These are phyloP conservation scores for Magallana gigas DNA, from an alignment of 1,140 invertebrate genomes.

Conservation along the genomic window DNA sequence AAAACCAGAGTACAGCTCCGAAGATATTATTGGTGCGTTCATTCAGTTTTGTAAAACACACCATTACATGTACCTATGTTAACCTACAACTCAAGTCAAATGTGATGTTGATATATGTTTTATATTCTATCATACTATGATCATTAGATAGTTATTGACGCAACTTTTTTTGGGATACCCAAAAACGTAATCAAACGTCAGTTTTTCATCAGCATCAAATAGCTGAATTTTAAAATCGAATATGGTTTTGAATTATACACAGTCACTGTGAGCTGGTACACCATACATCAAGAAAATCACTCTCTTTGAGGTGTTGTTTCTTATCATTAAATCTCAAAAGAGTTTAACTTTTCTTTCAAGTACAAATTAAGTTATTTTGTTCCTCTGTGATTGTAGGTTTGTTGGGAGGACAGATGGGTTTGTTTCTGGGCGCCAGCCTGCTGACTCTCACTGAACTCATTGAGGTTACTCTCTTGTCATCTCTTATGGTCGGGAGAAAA, in stretches of 20 bases:
- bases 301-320: no score
- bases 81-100: no score
- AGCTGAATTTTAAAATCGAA: no score
- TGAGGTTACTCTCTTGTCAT: constrained; percentile 53
- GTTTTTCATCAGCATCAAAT: background rate
- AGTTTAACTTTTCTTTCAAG: no score
- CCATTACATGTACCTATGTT: background rate
- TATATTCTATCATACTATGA: background rate
- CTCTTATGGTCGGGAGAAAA: background rate
- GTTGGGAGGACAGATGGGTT: constrained; percentile 74
- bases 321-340: no score
- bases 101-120: background rate
- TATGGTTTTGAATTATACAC: no score
- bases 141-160: background rate
- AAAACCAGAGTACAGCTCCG: background rate
- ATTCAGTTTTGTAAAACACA: background rate
- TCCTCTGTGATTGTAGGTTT: constrained; percentile 56
- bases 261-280: no score
- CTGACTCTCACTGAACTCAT: constrained; percentile 72
- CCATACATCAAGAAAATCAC: no score
- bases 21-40: background rate
- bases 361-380: background rate
- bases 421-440: constrained; percentile 74
- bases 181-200: background rate
- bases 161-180: background rate